Conservation (phyloP, 2,888 invertebrate genomes). For the Mylabris sibirica region DNA sequence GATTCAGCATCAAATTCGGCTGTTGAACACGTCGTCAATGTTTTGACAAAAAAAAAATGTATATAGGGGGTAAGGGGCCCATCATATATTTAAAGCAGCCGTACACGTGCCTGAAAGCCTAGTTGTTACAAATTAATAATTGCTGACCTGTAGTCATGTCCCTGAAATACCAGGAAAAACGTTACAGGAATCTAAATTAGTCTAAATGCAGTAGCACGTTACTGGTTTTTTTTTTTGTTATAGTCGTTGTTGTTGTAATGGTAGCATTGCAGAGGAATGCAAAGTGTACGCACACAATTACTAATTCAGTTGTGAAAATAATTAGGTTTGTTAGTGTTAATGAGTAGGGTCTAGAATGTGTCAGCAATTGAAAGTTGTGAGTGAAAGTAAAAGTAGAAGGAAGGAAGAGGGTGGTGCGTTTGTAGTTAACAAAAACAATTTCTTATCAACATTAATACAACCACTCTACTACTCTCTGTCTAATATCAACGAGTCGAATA, state of each 20-base stretch:
- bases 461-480: slow-evolving; percentile 46
- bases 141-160: not conserved
- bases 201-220: not conserved
- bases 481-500: slow-evolving; percentile 50
- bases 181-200: slow-evolving; percentile 2
- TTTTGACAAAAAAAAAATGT: slow-evolving; percentile 29
- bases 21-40: slow-evolving; percentile 27
- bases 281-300: slow-evolving; percentile 1
- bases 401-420: slow-evolving; percentile 8
- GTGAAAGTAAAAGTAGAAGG: not conserved
- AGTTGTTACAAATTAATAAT: slow-evolving; percentile 19
- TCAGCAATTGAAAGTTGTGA: slow-evolving; percentile 4
- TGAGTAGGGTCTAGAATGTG: not conserved
- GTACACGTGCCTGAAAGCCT: slow-evolving; percentile 11
- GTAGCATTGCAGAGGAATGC: not conserved
- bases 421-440: slow-evolving; percentile 27
- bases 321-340: slow-evolving; percentile 9
- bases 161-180: not conserved
- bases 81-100: not conserved
- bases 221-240: not conserved
- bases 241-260: not conserved
- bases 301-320: not conserved
- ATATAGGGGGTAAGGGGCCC: slow-evolving; percentile 11
- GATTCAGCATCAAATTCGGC: slow-evolving; percentile 32
- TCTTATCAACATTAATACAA: slow-evolving; percentile 47